Evolutionary conservation across 2,888 invertebrate species (phyloP).

Genomic region (Macrosoma leucophasiata): DNA sequence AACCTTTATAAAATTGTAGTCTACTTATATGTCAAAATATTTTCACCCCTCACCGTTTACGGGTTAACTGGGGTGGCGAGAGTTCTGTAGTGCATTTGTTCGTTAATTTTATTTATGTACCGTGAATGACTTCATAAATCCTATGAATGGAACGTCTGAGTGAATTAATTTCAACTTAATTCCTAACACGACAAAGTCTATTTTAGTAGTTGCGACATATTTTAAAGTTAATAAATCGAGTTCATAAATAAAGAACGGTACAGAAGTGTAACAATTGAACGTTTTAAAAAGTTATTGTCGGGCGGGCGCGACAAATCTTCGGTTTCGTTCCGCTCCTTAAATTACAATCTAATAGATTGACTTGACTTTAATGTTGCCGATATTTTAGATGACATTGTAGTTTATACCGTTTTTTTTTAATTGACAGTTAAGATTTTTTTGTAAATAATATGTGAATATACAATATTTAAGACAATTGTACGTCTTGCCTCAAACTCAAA

Average conservation of each 20-base stretch:
- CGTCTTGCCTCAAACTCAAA: no score
- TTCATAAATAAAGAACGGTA: constrained; percentile 47
- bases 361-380: constrained; percentile 24
- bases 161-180: not conserved
- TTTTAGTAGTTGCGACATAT: no score
- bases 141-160: constrained; percentile 30
- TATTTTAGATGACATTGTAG: constrained; percentile 11
- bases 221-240: no score
- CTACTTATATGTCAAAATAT: constrained; percentile 70
- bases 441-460: no score
- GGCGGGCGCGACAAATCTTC: constrained; percentile 53
- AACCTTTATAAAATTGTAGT: no score
- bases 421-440: no score
- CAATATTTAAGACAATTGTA: no score
- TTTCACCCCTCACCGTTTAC: constrained; percentile 51
- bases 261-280: constrained; percentile 56
- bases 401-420: no score
- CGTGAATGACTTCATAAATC: constrained; percentile 51
- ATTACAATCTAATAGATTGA: constrained; percentile 51
- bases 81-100: constrained; percentile 48
- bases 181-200: constrained; percentile 4
- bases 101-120: constrained; percentile 68
- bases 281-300: constrained; percentile 48
- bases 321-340: constrained; percentile 53
- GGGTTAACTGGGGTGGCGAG: constrained; percentile 60